A percentile compares a stretch with the other conserved stretches of the same genome.
Evolutionary conservation across 1,140 invertebrate species (phyloP).

Genomic region (Meteorus sp.): DNA sequence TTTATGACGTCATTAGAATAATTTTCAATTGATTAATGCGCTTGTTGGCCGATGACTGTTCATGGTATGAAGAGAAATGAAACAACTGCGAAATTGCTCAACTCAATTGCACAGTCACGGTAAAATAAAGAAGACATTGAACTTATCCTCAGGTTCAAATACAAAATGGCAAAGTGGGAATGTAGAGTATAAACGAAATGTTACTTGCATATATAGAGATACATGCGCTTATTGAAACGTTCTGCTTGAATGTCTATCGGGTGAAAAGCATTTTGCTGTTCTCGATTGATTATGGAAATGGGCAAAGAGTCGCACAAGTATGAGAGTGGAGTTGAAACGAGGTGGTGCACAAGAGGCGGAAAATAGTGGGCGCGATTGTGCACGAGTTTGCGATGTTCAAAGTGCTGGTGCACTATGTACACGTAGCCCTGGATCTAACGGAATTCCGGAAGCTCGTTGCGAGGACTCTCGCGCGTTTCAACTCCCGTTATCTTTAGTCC

Average conservation of each 20-base stretch:
- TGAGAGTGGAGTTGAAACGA: too few relatives aligned
- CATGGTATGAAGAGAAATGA: too few relatives aligned
- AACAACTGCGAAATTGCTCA: too few relatives aligned
- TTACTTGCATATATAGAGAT: constrained; percentile 4
- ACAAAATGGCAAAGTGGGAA: too few relatives aligned
- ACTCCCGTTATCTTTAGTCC: constrained; percentile 26
- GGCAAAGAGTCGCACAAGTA: constrained; percentile 20
- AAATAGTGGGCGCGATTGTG: constrained; percentile 18
- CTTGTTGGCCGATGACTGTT: too few relatives aligned
- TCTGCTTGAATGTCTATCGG: constrained; percentile 27
- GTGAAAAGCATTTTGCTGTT: constrained; percentile 30
- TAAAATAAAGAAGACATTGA: too few relatives aligned
- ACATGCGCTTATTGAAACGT: too few relatives aligned
- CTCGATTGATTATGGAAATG: constrained; percentile 33
- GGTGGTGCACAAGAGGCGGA: too few relatives aligned
- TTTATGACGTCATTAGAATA: too few relatives aligned
- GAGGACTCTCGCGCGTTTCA: constrained; percentile 15
- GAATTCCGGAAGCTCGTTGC: constrained; percentile 27
- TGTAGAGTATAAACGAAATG: background rate
- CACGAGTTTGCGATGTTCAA: constrained; percentile 24
- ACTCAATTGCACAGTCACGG: too few relatives aligned
- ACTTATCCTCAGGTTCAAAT: too few relatives aligned
- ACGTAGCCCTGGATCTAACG: constrained; percentile 5
- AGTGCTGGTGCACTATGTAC: constrained; percentile 9
- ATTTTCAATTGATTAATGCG: too few relatives aligned